Base-by-base conservation (phyloP, 2,113 vertebrate species). In the Mystacornis crossleyi region DNA sequence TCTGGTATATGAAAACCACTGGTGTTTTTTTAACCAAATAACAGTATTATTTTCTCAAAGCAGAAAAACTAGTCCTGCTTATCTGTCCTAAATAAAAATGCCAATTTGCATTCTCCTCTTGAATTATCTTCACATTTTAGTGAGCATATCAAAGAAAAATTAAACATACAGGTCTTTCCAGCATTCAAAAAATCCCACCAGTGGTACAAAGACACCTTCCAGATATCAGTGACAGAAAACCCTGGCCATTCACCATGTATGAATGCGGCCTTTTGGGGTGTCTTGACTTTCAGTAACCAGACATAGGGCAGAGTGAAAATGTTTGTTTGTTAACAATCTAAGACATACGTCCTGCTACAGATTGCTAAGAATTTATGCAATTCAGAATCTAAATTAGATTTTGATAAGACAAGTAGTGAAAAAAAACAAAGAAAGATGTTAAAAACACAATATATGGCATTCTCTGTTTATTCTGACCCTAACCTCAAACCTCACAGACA, bases 1-100 rank as follows among this genome's bases (percentile, higher is more conserved):
- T 97, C 96, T 67, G 95, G 96, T 75, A 58, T 95, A 97, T 42
- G 47, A 87, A 98, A 97, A 97, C 42, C 60, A 94, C 21, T 40
- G 20, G 2, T 71, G 43, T 54, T 86, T 90, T 91, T 93, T 86
- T 34, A 88, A 97, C 31, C 88, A 96, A 97, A 85, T 92, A 97
- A 78, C 90, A 95, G 61, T 62, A 80, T 58, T 87, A 82, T 89
- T 81, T 94, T 88, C 80, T 77, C 60, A 79, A 77, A 89, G 48
- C 45, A 85, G 61, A 88, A 80, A 88, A 95, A 42, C 25, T 62
- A 79, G 73, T 86, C 53, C 50, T 94, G n/a, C 25, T 73, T 78
- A 55, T 73, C 71, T 88, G 25, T 40, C 28, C 28, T 48, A 86
- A 86, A 48, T 78, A 71, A 96, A 96, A 86, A 86, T 40, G 25